Conservation (phyloP, 2,797 vertebrate species). For the Microctenopoma steveboyesi region DNA sequence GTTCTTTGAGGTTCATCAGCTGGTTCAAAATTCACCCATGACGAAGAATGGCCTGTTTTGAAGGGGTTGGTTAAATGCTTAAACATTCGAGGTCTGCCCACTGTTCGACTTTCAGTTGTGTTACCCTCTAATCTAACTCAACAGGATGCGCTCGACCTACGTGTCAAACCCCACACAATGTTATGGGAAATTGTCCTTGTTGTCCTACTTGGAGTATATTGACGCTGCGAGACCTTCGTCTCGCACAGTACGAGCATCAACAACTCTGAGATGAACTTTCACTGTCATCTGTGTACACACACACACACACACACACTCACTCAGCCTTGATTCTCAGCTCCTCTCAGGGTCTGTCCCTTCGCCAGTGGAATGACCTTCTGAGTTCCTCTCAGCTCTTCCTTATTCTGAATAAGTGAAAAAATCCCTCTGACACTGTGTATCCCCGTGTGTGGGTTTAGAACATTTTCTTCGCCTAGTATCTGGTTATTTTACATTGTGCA, state of each 20-base stretch:
- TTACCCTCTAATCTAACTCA: neutral
- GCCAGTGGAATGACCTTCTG: conserved; percentile 32
- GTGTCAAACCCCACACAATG: neutral
- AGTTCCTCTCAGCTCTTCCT: conserved; percentile 42
- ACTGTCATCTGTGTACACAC: neutral
- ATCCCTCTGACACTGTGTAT: conserved; percentile 23
- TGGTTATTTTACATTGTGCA: too few species aligned
- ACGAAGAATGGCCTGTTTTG: too few species aligned
- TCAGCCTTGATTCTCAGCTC: neutral
- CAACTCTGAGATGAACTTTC: neutral
- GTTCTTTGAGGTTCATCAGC: neutral
- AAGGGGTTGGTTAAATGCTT: too few species aligned
- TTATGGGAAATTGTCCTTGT: neutral
- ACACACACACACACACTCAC: neutral
- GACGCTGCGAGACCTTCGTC: neutral
- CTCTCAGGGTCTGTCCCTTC: conserved; percentile 11
- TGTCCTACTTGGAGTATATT: conserved; percentile 7
- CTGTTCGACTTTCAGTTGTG: neutral
- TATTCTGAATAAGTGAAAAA: conserved; percentile 48
- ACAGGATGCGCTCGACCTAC: neutral
- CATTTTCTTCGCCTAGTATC: conserved; percentile 3
- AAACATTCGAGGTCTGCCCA: conserved; percentile 8
- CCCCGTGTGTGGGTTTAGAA: conserved; percentile 19
- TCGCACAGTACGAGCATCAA: neutral
- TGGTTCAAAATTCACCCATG: too few species aligned